Evolutionary conservation across 2,113 vertebrate genomes (phyloP).

Genomic region (Argyrosomus japonicus): DNA sequence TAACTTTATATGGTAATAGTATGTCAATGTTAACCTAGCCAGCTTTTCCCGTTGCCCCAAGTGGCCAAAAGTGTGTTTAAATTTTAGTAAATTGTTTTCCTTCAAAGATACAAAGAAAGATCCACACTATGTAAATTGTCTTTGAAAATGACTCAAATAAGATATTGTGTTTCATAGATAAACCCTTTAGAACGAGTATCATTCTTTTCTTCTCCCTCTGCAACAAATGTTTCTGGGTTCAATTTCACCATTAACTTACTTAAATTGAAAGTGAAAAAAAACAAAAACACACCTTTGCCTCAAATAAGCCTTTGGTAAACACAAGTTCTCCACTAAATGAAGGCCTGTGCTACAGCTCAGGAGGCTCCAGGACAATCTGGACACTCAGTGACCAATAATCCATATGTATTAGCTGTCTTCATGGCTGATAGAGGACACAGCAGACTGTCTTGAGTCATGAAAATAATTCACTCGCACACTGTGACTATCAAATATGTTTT

Average conservation of each 20-base stretch:
- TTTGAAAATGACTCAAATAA: not conserved
- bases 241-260: not conserved
- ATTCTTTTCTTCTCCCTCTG: not conserved
- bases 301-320: constrained; percentile 31
- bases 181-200: not conserved
- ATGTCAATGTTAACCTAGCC: not conserved
- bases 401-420: constrained; percentile 40
- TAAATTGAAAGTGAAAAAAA: not conserved
- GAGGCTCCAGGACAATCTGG: constrained; percentile 46
- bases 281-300: not conserved
- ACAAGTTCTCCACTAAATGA: constrained; percentile 32
- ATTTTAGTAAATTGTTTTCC: not conserved
- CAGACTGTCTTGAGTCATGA: constrained; percentile 32
- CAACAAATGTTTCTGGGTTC: constrained; percentile 1
- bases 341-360: constrained; percentile 22
- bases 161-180: not conserved
- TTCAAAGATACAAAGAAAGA: not conserved
- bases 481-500: constrained; percentile 58
- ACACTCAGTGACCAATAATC: constrained; percentile 51
- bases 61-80: not conserved
- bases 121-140: not conserved
- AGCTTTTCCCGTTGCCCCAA: not conserved
- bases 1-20: not conserved
- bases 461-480: constrained; percentile 39
- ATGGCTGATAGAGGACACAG: constrained; percentile 45